Evolutionary conservation across 2,888 invertebrate genomes (phyloP).

Genomic region (Loripinus fragilis): DNA sequence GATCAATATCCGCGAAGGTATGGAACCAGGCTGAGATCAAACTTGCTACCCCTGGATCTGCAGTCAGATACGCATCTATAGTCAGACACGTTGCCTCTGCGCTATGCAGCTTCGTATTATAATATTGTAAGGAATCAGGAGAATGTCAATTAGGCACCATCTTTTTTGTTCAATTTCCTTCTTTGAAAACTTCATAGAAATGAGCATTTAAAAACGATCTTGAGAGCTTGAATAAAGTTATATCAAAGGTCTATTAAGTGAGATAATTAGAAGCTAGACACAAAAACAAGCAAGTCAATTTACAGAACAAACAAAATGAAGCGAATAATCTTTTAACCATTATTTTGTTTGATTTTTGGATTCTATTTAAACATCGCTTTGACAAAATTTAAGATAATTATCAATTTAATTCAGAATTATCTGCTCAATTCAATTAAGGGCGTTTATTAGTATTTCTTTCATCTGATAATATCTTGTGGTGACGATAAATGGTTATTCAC

Average conservation of each 20-base stretch:
- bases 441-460: conserved; percentile 1
- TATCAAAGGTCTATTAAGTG: not conserved
- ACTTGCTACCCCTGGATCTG: no score
- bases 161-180: no score
- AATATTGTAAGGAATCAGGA: no score
- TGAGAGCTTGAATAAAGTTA: no score
- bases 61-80: no score
- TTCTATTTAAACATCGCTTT: conserved; percentile 13
- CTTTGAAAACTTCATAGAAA: not conserved
- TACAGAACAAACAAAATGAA: not conserved
- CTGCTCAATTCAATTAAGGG: conserved; percentile 56
- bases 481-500: not conserved
- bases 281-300: not conserved
- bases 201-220: no score
- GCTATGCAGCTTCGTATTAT: no score
- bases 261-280: conserved; percentile 3
- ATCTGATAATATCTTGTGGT: conserved; percentile 9
- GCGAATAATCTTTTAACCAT: not conserved
- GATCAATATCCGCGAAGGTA: no score
- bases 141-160: no score
- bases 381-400: conserved; percentile 39
- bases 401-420: conserved; percentile 41
- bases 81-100: no score
- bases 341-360: conserved; percentile 16
- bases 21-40: no score